Conservation (phyloP, 2,888 invertebrate species). For the Resseliella maxima region DNA sequence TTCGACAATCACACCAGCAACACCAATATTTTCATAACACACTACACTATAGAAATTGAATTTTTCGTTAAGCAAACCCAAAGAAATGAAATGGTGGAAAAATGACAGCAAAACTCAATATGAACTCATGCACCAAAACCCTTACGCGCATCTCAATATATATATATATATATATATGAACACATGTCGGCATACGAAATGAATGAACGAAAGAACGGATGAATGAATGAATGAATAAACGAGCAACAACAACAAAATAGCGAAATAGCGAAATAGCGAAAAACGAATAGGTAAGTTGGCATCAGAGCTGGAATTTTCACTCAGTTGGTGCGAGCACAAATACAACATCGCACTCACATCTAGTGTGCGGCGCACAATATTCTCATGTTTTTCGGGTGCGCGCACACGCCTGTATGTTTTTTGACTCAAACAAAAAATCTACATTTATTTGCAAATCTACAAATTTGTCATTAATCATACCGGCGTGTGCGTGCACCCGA, state of each 20-base stretch:
- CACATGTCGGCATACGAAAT: not conserved
- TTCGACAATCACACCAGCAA: slow-evolving; percentile 31
- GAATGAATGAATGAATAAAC: not conserved
- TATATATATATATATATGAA: no score
- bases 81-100: slow-evolving; percentile 30
- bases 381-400: no score
- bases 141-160: not conserved
- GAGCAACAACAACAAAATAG: not conserved
- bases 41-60: slow-evolving; percentile 14
- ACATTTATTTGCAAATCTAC: no score
- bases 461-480: no score
- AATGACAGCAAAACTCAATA: slow-evolving; percentile 13
- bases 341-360: no score
- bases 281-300: not conserved
- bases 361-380: no score
- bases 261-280: not conserved
- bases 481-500: no score
- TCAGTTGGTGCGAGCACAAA: no score
- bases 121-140: not conserved
- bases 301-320: no score
- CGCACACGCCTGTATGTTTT: no score
- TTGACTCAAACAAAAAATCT: no score
- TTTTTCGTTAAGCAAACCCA: slow-evolving; percentile 24
- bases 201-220: not conserved
- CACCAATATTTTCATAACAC: slow-evolving; percentile 40